Conservation (phyloP, 2,797 vertebrate species). For the Echiichthys vipera region DNA sequence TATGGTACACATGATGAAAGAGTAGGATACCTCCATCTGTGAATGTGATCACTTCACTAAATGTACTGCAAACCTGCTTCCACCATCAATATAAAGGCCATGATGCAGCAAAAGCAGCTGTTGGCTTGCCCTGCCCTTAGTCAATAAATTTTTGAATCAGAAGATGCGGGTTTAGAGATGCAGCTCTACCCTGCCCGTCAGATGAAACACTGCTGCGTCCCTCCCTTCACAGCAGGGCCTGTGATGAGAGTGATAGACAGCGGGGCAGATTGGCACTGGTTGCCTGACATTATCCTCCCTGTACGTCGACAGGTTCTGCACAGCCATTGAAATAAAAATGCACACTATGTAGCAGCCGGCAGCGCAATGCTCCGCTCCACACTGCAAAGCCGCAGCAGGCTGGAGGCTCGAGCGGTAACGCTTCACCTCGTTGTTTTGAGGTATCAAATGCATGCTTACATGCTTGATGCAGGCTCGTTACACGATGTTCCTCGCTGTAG, state of each 20-base stretch:
- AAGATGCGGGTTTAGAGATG: neutral
- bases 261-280: neutral
- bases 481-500: neutral
- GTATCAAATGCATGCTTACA: neutral
- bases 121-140: neutral
- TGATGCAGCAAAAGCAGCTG: constrained; percentile 2
- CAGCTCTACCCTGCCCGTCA: neutral
- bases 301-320: constrained; percentile 1
- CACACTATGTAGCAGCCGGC: constrained; percentile 21
- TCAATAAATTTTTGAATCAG: neutral
- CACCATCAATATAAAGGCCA: neutral
- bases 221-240: neutral
- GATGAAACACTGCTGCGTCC: neutral
- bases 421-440: neutral
- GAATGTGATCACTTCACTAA: neutral
- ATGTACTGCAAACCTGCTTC: neutral
- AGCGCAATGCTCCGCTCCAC: constrained; percentile 9
- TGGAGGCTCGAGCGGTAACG: neutral
- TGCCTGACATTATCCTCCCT: constrained; percentile 1
- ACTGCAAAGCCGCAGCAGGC: constrained; percentile 3
- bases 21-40: neutral
- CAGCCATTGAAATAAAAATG: neutral
- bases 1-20: neutral
- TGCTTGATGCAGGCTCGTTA: neutral
- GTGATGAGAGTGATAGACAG: neutral